These are phyloP conservation scores for Napeogenes inachia DNA, from an alignment of 2,888 invertebrate species.

Conservation along the genomic window DNA sequence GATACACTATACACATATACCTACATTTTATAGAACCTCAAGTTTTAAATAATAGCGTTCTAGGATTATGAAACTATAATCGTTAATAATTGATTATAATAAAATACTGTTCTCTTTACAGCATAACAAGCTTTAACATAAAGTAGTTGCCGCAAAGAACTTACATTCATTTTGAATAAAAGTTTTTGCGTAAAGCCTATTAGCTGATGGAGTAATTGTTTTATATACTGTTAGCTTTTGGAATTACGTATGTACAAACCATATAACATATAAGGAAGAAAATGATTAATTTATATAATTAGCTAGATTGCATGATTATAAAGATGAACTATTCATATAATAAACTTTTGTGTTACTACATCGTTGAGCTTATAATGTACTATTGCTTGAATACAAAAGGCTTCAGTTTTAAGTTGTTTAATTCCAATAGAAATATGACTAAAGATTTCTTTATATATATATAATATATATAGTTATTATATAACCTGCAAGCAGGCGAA, in stretches of 20 bases:
- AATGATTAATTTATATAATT: too few relatives aligned
- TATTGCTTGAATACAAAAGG: slow-evolving; percentile 18
- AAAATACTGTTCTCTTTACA: slow-evolving; percentile 3
- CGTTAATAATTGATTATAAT: background rate
- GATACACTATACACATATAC: background rate
- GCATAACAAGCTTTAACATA: slow-evolving; percentile 1
- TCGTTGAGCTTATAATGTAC: too few relatives aligned
- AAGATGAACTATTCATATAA: too few relatives aligned
- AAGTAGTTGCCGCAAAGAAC: too few relatives aligned
- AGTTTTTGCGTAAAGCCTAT: too few relatives aligned
- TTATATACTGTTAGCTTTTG: too few relatives aligned
- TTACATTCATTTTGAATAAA: too few relatives aligned
- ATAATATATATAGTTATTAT: slow-evolving; percentile 12
- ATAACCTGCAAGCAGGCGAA: slow-evolving; percentile 38
- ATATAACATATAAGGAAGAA: too few relatives aligned
- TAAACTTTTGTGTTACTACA: too few relatives aligned
- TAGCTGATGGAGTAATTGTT: too few relatives aligned
- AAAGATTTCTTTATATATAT: slow-evolving; percentile 28
- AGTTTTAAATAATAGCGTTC: slow-evolving; percentile 2
- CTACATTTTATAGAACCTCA: slow-evolving; percentile 4
- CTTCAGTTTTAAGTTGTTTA: slow-evolving; percentile 26
- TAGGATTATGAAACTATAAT: slow-evolving; percentile 2
- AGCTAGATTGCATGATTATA: too few relatives aligned
- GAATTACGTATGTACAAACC: too few relatives aligned
- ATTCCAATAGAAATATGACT: slow-evolving; percentile 25